A percentile compares a stretch with the other conserved stretches of the same genome.
Conservation (phyloP, 2,113 vertebrate species). For the Elaphurus davidianus region DNA sequence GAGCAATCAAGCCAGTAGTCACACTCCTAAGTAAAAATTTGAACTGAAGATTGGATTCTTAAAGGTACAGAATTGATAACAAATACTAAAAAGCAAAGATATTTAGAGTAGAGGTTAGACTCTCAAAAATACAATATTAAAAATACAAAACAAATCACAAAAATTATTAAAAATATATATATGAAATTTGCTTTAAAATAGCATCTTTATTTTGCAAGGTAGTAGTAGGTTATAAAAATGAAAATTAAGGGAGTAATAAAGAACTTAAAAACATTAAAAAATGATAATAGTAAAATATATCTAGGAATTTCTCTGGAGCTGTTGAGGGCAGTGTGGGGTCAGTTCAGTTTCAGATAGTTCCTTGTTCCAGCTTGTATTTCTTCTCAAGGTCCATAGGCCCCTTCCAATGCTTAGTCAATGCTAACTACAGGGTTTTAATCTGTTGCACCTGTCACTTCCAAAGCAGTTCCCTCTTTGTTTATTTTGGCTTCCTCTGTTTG, state of each 20-base stretch:
- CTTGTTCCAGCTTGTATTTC: not conserved
- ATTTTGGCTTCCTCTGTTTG: not conserved
- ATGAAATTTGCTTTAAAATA: not conserved
- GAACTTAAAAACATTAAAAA: too few species aligned
- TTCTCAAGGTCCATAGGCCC: not conserved
- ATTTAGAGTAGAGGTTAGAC: not conserved
- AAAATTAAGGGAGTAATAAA: too few species aligned
- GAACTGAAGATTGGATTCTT: not conserved
- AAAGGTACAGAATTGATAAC: not conserved
- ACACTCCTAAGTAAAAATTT: not conserved
- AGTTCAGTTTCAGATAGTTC: not conserved
- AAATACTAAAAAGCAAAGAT: not conserved
- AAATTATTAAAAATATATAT: not conserved
- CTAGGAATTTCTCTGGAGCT: too few species aligned
- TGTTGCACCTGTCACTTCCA: not conserved
- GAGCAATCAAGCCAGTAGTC: not conserved
- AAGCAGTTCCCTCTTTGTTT: not conserved
- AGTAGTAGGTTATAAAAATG: too few species aligned
- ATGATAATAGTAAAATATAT: too few species aligned
- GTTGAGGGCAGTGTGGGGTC: too few species aligned
- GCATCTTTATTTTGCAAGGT: too few species aligned
- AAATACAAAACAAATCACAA: not conserved
- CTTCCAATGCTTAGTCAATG: not conserved
- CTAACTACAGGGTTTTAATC: not conserved
- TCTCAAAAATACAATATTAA: not conserved